These are phyloP conservation scores for Ephialtes manifestator DNA, from an alignment of 2,888 invertebrate species.

Conservation along the genomic window DNA sequence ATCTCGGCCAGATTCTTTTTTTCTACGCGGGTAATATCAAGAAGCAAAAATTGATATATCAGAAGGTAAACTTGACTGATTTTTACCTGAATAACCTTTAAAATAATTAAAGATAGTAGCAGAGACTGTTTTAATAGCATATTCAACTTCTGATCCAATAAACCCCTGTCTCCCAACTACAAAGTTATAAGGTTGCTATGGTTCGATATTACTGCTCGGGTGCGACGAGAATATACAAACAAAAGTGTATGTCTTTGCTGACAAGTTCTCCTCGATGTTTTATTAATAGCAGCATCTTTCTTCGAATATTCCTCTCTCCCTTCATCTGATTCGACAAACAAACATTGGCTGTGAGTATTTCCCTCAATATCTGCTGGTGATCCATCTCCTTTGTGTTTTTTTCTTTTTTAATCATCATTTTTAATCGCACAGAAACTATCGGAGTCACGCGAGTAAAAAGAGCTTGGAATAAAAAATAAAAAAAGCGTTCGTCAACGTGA, in stretches of 20 bases:
- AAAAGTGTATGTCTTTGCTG: constrained; percentile 18
- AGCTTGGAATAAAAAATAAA: constrained; percentile 26
- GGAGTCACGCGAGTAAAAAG: constrained; percentile 10
- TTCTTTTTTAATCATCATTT: background rate
- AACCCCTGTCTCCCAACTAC: background rate
- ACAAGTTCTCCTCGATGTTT: constrained; percentile 12
- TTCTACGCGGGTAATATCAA: too few relatives aligned
- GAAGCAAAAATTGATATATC: too few relatives aligned
- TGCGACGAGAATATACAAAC: constrained; percentile 18
- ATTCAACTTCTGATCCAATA: background rate
- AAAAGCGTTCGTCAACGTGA: constrained; percentile 31
- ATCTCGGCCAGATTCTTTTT: too few relatives aligned
- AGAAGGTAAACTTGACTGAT: too few relatives aligned
- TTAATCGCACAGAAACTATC: background rate
- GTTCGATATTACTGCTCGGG: background rate
- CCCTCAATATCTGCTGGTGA: background rate
- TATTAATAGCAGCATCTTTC: constrained; percentile 14
- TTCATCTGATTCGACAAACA: constrained; percentile 4
- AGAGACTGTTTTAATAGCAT: background rate
- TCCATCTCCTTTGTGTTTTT: background rate
- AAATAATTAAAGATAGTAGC: background rate
- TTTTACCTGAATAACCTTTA: too few relatives aligned
- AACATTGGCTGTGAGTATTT: background rate
- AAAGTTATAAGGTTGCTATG: background rate
- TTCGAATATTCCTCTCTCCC: background rate